phyloP scores from a whole-genome alignment of 2,113 vertebrate genomes.

The Sapayoa aenigma region DNA sequence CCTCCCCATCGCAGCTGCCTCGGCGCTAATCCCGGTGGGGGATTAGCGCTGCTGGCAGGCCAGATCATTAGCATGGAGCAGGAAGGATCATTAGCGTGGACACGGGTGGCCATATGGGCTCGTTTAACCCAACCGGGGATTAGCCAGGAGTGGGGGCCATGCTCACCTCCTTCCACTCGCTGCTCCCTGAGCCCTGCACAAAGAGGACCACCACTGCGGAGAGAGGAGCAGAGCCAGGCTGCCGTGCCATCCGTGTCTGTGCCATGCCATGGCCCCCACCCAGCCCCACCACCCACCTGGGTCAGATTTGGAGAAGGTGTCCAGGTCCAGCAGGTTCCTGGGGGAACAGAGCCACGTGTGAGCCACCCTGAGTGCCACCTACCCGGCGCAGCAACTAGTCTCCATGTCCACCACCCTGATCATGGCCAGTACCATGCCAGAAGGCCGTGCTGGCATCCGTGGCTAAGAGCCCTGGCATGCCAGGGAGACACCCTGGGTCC shows the following conservation, averaged over 20 bases:
- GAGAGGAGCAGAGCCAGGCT: neutral
- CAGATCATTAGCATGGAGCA: neutral
- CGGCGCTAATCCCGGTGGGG: neutral
- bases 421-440: neutral
- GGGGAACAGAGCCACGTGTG: neutral
- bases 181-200: constrained; percentile 78
- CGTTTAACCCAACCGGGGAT: neutral
- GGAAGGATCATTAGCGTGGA: constrained; percentile 19
- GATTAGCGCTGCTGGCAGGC: constrained; percentile 30
- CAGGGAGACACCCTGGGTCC: rapidly evolving
- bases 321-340: constrained; percentile 91
- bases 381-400: neutral
- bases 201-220: constrained; percentile 83
- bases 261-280: neutral
- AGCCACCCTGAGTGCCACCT: neutral
- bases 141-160: neutral
- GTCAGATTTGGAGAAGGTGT: constrained; percentile 95
- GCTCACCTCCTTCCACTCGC: constrained; percentile 87
- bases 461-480: neutral
- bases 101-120: constrained; percentile 3
- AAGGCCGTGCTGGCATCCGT: neutral
- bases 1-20: neutral
- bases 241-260: rapidly evolving
- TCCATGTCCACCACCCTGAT: neutral
- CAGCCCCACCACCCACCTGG: constrained; percentile 77